Percentiles rank a stretch among this genome's conserved stretches.
Conservation (phyloP, 1,140 invertebrate species). For the Drosophila kohkoa region DNA sequence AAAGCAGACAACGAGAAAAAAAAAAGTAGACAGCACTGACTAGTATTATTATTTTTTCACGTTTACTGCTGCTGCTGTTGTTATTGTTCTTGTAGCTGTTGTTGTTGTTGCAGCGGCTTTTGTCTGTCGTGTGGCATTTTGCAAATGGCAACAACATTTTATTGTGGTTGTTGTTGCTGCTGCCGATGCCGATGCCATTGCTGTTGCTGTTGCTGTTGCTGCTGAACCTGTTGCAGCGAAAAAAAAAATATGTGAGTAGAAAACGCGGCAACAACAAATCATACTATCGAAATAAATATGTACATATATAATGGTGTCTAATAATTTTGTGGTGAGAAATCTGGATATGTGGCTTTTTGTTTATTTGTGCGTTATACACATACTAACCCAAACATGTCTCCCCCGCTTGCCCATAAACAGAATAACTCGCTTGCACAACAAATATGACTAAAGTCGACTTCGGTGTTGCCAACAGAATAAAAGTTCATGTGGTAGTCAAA, state of each 20-base stretch:
- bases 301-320: constrained; percentile 8
- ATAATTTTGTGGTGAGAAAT: constrained; percentile 28
- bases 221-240: constrained; percentile 69
- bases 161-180: constrained; percentile 37
- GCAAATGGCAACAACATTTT: constrained; percentile 73
- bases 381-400: neutral
- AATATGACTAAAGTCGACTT: no score
- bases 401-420: neutral
- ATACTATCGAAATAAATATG: constrained; percentile 18
- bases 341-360: constrained; percentile 24
- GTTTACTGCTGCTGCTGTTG: constrained; percentile 4
- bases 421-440: neutral
- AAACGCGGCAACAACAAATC: constrained; percentile 28
- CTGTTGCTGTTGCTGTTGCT: constrained; percentile 34
- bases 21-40: constrained; percentile 2
- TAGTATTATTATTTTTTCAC: constrained; percentile 34
- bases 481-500: no score
- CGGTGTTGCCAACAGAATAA: no score
- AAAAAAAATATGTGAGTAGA: constrained; percentile 25
- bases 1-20: neutral
- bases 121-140: constrained; percentile 67
- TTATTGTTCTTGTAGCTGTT: constrained; percentile 10
- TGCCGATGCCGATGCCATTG: neutral
- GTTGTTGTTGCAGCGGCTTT: constrained; percentile 21
- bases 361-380: neutral